Evolutionary conservation across 30 jellyfish, hydroid and myxozoan species (phyloP).

Genomic region (Pseudorhiza aurosa): DNA sequence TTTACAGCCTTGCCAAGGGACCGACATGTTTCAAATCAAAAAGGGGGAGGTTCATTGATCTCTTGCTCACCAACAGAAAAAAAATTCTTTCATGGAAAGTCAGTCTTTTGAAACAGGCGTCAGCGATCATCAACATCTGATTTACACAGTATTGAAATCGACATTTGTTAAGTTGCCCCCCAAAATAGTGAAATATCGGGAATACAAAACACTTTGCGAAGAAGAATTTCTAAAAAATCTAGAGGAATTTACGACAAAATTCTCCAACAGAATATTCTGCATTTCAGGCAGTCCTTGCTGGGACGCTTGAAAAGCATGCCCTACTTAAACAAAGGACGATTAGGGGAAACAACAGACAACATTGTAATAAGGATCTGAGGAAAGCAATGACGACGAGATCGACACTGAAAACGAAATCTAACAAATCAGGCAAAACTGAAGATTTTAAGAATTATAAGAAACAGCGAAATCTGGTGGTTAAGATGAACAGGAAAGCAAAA

Average conservation of each 20-base stretch:
- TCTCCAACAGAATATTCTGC: background rate
- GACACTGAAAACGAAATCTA: background rate
- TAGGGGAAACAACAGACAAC: constrained; percentile 19
- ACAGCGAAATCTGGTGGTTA: constrained; percentile 7
- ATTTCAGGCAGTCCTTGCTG: background rate
- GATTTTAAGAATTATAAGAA: background rate
- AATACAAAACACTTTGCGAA: background rate
- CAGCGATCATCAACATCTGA: background rate
- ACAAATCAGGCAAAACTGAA: background rate
- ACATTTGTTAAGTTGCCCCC: constrained; percentile 17
- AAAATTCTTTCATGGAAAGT: background rate
- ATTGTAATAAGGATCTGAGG: background rate
- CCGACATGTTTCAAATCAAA: constrained; percentile 16
- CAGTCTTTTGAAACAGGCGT: constrained; percentile 3
- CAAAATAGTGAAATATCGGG: background rate
- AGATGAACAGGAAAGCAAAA: background rate
- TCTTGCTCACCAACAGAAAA: constrained; percentile 1
- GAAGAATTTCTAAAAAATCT: background rate
- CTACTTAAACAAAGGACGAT: background rate
- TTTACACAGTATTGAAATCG: background rate
- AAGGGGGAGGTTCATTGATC: constrained; percentile 20
- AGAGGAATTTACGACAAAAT: background rate
- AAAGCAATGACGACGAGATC: background rate
- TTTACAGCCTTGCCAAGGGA: constrained; percentile 3
- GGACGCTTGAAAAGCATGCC: background rate